Percentiles rank a stretch among this genome's conserved stretches.
phyloP scores from a whole-genome alignment of 2,797 vertebrate species.

The Bryconaethiops microstoma region DNA sequence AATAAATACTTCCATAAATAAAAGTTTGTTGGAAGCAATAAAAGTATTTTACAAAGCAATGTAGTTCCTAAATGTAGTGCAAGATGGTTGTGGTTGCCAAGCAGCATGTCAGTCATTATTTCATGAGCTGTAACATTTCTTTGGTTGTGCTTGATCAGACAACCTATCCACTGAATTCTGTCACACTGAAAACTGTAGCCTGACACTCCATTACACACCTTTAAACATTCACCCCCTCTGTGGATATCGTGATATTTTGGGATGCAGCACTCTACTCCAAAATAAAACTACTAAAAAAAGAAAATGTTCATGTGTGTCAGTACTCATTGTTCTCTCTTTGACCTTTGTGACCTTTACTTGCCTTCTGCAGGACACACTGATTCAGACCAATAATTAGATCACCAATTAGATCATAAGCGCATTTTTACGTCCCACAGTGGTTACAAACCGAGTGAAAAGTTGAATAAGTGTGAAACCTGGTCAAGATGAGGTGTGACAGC shows the following conservation, averaged over 20 bases:
- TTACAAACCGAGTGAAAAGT: too few relatives aligned
- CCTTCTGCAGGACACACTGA: conserved; percentile 23
- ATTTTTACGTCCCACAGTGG: too few relatives aligned
- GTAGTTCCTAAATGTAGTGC: not conserved
- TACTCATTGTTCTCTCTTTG: not conserved
- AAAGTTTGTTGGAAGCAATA: too few relatives aligned
- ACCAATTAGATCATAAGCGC: not conserved
- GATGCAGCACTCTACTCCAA: not conserved
- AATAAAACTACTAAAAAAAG: not conserved
- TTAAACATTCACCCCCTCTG: too few relatives aligned
- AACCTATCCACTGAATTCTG: too few relatives aligned
- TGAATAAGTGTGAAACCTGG: too few relatives aligned
- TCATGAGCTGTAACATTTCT: not conserved
- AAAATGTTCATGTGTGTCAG: not conserved
- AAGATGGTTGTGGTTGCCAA: not conserved
- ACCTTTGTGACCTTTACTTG: conserved; percentile 31
- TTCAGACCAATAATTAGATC: conserved; percentile 41
- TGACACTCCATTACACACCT: too few relatives aligned
- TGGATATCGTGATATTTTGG: too few relatives aligned
- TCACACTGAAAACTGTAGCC: too few relatives aligned
- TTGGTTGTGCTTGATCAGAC: too few relatives aligned
- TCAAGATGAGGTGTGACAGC: too few relatives aligned
- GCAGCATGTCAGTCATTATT: not conserved
- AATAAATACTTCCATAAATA: too few relatives aligned
- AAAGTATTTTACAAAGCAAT: not conserved